Evolutionary conservation across 2,888 invertebrate species (phyloP), one percentile per base, ranked within the genome.

Genomic region (Heliconius sara): DNA sequence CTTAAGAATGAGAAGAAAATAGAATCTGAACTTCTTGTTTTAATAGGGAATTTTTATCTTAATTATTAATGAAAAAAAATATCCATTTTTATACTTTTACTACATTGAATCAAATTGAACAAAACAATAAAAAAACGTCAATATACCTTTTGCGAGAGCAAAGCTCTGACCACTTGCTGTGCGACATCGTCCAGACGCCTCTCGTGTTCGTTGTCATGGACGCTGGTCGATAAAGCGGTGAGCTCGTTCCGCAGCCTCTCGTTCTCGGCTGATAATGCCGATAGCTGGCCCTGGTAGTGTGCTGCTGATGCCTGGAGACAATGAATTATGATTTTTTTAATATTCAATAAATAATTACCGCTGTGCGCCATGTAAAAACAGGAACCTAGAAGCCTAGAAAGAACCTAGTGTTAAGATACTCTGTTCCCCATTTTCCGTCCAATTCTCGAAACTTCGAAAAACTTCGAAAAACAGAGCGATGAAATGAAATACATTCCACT

Each of bases 101-200:
- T 6, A 52, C 19, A 52, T 19, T 52, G 16, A 19, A 52, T 52
- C 52, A 27, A 27, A 27, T 27, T 27, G 27, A 52, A 63, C 0
- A 63, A 6, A 66, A 27, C 2, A 30, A 30, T 66, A 66, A 16
- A 68, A 67, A 39, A n/a, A 34, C 39, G 3, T 10, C 0, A 2
- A 70, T 25, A 47, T 82, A 98, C 98, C 97, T 98, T 98, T 95
- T 98, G 98, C 74, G 97, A 97, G 85, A 98, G 96, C 83, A 98
- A 95, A 75, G 98, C 98, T 85, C 97, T 96, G 80, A 98, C 97
- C 84, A 97, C 97, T 90, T 97, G 97, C 91, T 97, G 97, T 82
- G 97, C 98, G 83, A 98, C 97, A 93, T 98, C 97, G 93, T 98
- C 97, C 87, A 98, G 93, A 91, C 98, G 96, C 87, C 96, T 94